These are phyloP conservation scores for Uromys caudimaculatus DNA, from an alignment of 2,797 vertebrate species.

Conservation along the genomic window DNA sequence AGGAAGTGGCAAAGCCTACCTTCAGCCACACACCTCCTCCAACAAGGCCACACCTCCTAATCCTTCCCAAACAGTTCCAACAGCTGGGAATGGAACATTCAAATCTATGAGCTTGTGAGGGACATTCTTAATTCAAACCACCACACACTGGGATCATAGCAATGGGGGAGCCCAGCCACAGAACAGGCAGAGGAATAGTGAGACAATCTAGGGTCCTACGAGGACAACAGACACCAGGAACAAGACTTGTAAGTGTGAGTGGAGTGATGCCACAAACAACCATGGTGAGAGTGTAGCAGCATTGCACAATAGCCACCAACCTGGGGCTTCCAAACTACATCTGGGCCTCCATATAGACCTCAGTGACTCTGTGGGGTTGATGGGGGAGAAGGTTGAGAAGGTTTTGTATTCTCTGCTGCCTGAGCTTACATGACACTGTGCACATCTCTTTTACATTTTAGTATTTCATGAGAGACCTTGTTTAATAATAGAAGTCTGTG, in stretches of 20 bases:
- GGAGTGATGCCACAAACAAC: not conserved
- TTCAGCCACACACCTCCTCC: not conserved
- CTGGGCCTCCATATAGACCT: not conserved
- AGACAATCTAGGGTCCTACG: not conserved
- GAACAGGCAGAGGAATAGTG: not conserved
- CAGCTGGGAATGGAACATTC: not conserved
- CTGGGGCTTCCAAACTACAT: not conserved
- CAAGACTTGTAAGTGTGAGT: not conserved
- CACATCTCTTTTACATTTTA: not conserved
- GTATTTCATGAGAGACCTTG: not conserved
- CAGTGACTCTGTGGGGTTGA: not conserved
- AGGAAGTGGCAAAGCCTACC: not conserved
- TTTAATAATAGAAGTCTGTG: not conserved
- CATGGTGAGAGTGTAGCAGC: not conserved
- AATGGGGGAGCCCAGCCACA: not conserved
- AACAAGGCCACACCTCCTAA: not conserved
- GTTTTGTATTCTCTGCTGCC: not conserved
- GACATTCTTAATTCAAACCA: not conserved
- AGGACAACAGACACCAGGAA: not conserved
- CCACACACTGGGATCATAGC: not conserved
- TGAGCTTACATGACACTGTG: not conserved
- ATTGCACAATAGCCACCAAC: not conserved
- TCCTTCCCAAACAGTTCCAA: not conserved
- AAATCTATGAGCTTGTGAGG: not conserved
- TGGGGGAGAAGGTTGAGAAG: not conserved